Base-by-base conservation (phyloP, 1,140 invertebrate genomes). In the Xylocopa sonorina region DNA sequence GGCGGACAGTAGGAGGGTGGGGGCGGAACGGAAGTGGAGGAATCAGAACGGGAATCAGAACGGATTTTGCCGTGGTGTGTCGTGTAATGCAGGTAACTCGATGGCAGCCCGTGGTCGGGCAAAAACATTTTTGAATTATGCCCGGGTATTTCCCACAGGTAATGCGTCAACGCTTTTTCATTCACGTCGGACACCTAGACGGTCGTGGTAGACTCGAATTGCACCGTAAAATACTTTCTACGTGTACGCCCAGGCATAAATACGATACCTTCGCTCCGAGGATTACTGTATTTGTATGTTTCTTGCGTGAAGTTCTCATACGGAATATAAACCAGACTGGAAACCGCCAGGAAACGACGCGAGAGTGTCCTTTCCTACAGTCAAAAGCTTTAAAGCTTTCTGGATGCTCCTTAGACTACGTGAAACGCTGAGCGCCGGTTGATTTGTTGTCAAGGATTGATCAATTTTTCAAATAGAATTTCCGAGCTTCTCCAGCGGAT, bases 101-200 rank as follows among this genome's bases (percentile, higher is more conserved):
- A 73, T 66, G 14, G 43, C 34, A 38, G 38, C 9, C 7, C 27
- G 34, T 24, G 16, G 16, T 5, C 6, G 4, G n/a, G 60, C 71
- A 43, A 60, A 46, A 73, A 79, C 50, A 48, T 57, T 74, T 64
- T 71, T 48, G 41, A 80, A 80, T 80, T 71, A 82, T 64, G 34
- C 34, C 18, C 41, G 34, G 27, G 29, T 68, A 29, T 74, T 72
- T 82, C 63, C 64, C 50, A 55, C 55, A 24, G 32, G 55, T 79
- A 46, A 66, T 55, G 75, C 58, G 51, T 29, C 43, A 14, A 21
- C 32, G 60, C 53, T 67, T 81, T 81, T 53, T 68, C 69, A 53
- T 80, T 82, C 62, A 21, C 48, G 48, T 24, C 4, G 48, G 46
- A 53, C 41, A 64, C 43, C 21, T 24, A 63, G 21, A 50, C 51